Percentiles rank a stretch among this genome's conserved stretches.
Conservation (phyloP, 2,888 invertebrate genomes). For the Eupithecia centaureata region DNA sequence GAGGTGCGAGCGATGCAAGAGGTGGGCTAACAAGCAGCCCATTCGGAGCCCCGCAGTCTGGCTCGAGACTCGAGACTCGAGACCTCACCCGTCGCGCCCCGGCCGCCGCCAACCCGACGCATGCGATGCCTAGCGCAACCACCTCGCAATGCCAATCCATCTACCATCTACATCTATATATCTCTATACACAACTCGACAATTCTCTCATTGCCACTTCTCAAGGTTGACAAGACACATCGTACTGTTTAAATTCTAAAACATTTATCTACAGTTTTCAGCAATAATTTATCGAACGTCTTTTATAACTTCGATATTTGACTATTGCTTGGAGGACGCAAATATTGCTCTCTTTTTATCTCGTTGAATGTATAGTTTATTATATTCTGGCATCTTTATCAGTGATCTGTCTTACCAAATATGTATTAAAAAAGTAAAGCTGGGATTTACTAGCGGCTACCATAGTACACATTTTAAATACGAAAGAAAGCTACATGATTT, state of each 20-base stretch:
- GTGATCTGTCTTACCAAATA: too few relatives aligned
- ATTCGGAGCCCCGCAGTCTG: constrained; percentile 85
- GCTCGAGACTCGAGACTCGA: constrained; percentile 69
- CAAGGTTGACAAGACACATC: constrained; percentile 57
- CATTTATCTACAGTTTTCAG: constrained; percentile 17
- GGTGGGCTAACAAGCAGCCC: constrained; percentile 72
- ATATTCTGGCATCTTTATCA: too few relatives aligned
- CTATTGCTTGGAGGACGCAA: not conserved
- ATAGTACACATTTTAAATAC: not conserved
- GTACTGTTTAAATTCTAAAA: constrained; percentile 48
- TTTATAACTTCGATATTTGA: not conserved
- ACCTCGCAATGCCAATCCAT: constrained; percentile 71
- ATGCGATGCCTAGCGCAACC: constrained; percentile 67
- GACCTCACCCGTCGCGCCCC: constrained; percentile 48
- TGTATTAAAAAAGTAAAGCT: too few relatives aligned
- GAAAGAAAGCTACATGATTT: constrained; percentile 9
- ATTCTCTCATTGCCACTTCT: constrained; percentile 59
- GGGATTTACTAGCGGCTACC: not conserved
- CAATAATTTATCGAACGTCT: not conserved
- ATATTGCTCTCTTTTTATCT: not conserved
- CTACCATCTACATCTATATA: constrained; percentile 61
- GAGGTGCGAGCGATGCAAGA: constrained; percentile 75
- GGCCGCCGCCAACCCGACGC: constrained; percentile 50
- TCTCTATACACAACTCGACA: constrained; percentile 55
- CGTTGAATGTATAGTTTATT: not conserved